phyloP scores from a whole-genome alignment of 2,888 invertebrate species.

The Hedychridium roseum region DNA sequence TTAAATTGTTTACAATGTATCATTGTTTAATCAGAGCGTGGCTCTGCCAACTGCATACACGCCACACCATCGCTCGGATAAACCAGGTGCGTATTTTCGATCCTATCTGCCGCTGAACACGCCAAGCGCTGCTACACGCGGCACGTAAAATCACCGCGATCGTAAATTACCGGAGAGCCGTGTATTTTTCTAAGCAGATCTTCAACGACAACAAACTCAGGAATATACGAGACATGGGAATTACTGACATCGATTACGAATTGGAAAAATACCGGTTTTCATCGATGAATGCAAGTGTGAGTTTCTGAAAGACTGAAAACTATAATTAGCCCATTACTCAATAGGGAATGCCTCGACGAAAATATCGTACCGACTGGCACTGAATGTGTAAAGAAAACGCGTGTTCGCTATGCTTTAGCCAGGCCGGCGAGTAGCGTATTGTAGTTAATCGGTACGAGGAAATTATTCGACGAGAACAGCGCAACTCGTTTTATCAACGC shows the following conservation, averaged over 20 bases:
- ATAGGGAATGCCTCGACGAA: constrained; percentile 46
- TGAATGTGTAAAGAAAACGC: too few species aligned
- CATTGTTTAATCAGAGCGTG: constrained; percentile 40
- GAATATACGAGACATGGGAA: constrained; percentile 7
- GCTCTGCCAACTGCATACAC: constrained; percentile 21
- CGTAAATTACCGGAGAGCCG: constrained; percentile 36
- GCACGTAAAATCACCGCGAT: constrained; percentile 40
- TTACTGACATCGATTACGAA: not conserved
- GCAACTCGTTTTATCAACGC: too few species aligned
- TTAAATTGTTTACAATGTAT: constrained; percentile 31
- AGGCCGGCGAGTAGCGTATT: too few species aligned
- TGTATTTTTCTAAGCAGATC: constrained; percentile 32
- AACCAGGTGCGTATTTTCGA: constrained; percentile 43
- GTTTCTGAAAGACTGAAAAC: constrained; percentile 43
- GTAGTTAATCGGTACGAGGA: too few species aligned
- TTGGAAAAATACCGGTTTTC: not conserved
- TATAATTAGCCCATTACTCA: constrained; percentile 52
- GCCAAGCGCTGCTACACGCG: constrained; percentile 41
- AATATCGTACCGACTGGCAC: constrained; percentile 32
- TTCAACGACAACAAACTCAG: constrained; percentile 30
- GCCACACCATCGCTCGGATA: constrained; percentile 13
- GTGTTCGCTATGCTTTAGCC: too few species aligned
- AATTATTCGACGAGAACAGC: too few species aligned
- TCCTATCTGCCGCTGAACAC: constrained; percentile 40
- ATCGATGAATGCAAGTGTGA: constrained; percentile 30